A percentile compares a stretch with the other conserved stretches of the same genome.
These are phyloP conservation scores for Phalacrocorax aristotelis DNA, from an alignment of 2,113 vertebrate genomes.

Conservation along the genomic window DNA sequence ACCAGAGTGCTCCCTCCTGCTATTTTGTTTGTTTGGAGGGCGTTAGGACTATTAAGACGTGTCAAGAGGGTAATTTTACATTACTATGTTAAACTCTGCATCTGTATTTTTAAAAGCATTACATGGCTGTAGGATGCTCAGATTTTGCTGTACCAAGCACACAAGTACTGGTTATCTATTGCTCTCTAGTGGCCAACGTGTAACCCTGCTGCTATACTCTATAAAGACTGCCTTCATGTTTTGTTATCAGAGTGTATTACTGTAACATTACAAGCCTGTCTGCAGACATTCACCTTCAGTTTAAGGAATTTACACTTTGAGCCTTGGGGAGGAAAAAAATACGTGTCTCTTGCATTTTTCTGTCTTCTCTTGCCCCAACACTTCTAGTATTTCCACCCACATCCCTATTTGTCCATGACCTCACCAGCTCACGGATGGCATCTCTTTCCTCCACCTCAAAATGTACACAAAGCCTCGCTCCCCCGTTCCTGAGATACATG, in stretches of 20 bases:
- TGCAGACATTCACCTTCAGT: neutral
- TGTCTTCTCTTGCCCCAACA: neutral
- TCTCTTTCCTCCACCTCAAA: neutral
- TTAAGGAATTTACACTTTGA: rapidly evolving
- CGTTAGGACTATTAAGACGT: neutral
- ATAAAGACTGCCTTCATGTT: neutral
- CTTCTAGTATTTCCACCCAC: neutral
- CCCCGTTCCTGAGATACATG: neutral
- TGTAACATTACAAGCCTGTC: neutral
- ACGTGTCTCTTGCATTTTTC: too few species aligned
- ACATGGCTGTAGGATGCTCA: neutral
- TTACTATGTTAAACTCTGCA: neutral
- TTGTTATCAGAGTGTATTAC: neutral
- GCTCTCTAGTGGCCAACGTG: slow-evolving; percentile 19
- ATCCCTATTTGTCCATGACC: rapidly evolving
- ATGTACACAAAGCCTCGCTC: neutral
- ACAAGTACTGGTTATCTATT: neutral
- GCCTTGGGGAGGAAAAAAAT: rapidly evolving
- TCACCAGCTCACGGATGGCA: neutral
- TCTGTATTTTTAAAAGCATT: neutral
- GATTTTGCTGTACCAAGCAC: neutral
- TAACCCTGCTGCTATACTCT: neutral
- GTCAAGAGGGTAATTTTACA: neutral
- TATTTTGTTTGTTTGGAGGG: neutral
- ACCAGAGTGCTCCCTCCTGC: neutral